phyloP scores from a whole-genome alignment of 2,888 invertebrate genomes.

The Unio delphinus region DNA sequence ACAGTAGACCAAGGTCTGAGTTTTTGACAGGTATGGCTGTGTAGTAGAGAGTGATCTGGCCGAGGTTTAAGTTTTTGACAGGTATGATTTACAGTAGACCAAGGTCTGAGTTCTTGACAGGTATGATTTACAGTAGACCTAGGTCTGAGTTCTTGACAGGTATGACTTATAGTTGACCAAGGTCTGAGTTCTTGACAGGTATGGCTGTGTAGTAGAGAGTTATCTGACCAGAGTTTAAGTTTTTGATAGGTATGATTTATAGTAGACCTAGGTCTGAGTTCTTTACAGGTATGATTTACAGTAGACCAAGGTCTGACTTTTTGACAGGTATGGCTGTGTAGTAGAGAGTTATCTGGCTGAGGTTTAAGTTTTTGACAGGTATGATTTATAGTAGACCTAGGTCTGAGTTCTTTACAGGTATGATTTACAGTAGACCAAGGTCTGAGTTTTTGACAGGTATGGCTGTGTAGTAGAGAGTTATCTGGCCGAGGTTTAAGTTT shows the following conservation, averaged over 20 bases:
- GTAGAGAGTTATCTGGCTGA: no score
- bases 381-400: conserved; percentile 49
- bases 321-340: no score
- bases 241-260: conserved; percentile 52
- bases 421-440: no score
- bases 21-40: conserved; percentile 60
- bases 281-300: no score
- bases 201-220: neutral
- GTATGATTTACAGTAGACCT: conserved; percentile 41
- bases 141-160: conserved; percentile 66
- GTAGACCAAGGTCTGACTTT: no score
- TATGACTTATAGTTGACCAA: conserved; percentile 35
- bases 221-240: no score
- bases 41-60: conserved; percentile 48
- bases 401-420: conserved; percentile 63
- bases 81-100: conserved; percentile 46
- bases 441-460: no score
- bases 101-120: conserved; percentile 65
- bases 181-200: conserved; percentile 67
- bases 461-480: no score
- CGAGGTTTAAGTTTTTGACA: conserved; percentile 65
- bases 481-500: no score
- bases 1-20: conserved; percentile 52
- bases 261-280: no score
- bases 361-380: conserved; percentile 9